Conservation (phyloP, 2,797 vertebrate genomes). For the Perdix hodgsoniae region DNA sequence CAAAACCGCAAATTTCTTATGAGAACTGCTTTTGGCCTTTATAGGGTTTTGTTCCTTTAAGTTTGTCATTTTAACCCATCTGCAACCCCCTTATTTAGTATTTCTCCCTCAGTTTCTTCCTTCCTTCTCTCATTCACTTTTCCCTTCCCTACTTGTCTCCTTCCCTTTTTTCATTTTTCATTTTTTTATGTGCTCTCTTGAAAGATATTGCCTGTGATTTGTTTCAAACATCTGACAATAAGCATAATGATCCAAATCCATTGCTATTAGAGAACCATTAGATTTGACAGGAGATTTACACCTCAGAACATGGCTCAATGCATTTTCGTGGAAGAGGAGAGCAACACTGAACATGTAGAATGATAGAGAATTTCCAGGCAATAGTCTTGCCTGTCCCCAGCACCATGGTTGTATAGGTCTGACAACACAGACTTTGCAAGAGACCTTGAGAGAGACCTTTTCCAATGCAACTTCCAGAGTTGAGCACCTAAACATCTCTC, state of each 20-base stretch:
- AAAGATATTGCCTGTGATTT: neutral
- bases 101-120: neutral
- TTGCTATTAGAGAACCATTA: neutral
- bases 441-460: neutral
- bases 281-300: neutral
- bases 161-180: neutral
- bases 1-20: neutral
- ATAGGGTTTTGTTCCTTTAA: too few relatives aligned
- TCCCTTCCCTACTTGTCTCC: neutral
- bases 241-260: neutral
- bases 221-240: neutral
- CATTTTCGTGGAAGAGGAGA: neutral
- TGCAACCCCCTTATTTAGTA: neutral
- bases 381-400: neutral
- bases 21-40: neutral
- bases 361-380: neutral
- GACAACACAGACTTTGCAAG: neutral
- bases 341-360: neutral
- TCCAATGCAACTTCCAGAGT: neutral
- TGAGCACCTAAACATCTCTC: neutral
- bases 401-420: neutral
- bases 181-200: neutral
- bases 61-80: neutral
- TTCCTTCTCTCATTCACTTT: neutral
- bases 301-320: rapidly evolving